A percentile compares a stretch with the other conserved stretches of the same genome.
Conservation (phyloP, 2,888 invertebrate genomes). For the Tipula confusa region DNA sequence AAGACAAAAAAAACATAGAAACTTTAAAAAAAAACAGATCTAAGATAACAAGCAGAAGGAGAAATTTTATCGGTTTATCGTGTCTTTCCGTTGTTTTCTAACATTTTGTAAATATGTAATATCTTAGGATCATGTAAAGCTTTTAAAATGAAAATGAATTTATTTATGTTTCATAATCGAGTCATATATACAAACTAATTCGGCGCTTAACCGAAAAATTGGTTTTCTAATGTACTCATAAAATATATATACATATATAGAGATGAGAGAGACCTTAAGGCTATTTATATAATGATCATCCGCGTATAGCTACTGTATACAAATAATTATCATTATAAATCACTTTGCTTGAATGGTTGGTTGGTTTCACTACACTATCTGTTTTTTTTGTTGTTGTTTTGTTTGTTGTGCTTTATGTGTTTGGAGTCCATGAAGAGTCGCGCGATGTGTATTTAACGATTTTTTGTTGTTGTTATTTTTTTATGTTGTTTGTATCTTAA, state of each 20-base stretch:
- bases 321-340: constrained; percentile 15
- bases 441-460: neutral
- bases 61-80: neutral
- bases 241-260: too few relatives aligned
- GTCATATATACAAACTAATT: neutral
- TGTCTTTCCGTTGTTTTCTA: constrained; percentile 8
- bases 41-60: constrained; percentile 3
- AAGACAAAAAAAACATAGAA: neutral
- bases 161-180: neutral
- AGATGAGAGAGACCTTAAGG: neutral
- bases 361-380: neutral
- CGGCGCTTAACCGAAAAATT: neutral
- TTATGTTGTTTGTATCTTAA: neutral
- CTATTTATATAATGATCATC: neutral
- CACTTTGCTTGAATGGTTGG: constrained; percentile 3
- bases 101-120: neutral
- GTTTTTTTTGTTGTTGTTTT: neutral
- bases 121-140: neutral
- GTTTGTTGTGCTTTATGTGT: neutral
- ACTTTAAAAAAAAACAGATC: neutral
- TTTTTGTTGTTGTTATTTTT: neutral
- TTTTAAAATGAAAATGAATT: neutral
- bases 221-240: too few relatives aligned
- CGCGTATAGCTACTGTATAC: neutral
- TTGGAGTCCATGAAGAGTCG: neutral